Percentiles rank a stretch among this genome's conserved stretches.
Conservation (phyloP, 2,797 vertebrate genomes). For the Cynodonichthys magdalenae region DNA sequence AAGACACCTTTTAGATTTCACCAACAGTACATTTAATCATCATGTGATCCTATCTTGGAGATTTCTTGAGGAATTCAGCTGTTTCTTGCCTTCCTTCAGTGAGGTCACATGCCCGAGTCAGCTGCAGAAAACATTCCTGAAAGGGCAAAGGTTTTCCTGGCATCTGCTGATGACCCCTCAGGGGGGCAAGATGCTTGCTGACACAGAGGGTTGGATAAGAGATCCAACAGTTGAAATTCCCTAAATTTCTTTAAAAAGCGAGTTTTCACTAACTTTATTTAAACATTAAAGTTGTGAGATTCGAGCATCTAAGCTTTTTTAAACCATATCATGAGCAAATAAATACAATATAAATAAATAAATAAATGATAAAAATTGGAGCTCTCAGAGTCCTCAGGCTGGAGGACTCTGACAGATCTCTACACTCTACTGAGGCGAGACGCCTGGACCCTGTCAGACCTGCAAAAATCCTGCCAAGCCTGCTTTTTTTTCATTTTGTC, state of each 20-base stretch:
- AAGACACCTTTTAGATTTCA: background rate
- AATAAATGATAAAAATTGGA: constrained; percentile 13
- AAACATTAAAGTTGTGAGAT: too few species aligned
- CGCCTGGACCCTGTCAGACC: constrained; percentile 60
- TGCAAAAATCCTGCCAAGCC: constrained; percentile 46
- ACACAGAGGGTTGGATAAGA: constrained; percentile 12
- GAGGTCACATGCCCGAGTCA: constrained; percentile 36
- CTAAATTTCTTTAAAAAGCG: constrained; percentile 8
- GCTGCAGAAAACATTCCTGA: constrained; percentile 41
- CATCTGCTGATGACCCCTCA: constrained; percentile 26
- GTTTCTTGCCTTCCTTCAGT: background rate
- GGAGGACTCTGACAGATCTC: constrained; percentile 70
- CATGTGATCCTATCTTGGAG: background rate
- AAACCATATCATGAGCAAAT: background rate
- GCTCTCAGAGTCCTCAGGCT: constrained; percentile 52
- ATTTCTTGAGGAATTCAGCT: background rate
- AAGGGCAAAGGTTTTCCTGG: constrained; percentile 18
- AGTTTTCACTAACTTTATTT: too few species aligned
- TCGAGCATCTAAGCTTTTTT: too few species aligned
- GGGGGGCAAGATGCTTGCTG: background rate
- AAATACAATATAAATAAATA: background rate
- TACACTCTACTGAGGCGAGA: constrained; percentile 68
- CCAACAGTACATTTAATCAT: background rate
- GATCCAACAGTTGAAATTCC: background rate
- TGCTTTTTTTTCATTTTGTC: constrained; percentile 13